Evolutionary conservation across 2,113 vertebrate genomes (phyloP).

Genomic region (Aptenodytes patagonicus): DNA sequence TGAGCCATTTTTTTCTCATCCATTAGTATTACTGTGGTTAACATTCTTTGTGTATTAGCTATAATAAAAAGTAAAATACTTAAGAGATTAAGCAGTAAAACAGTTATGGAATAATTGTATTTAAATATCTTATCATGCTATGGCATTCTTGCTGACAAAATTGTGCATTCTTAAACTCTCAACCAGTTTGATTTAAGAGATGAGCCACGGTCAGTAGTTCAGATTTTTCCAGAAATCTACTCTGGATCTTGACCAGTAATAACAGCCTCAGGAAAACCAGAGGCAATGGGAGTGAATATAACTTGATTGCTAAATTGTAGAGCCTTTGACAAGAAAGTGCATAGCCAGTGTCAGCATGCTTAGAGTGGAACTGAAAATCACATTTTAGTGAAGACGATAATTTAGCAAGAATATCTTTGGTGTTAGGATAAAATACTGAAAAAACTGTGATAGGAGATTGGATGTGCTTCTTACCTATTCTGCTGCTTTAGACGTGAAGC

Average conservation of each 20-base stretch:
- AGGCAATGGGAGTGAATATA: not conserved
- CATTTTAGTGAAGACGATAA: rapidly evolving
- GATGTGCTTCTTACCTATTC: not conserved
- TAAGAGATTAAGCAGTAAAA: not conserved
- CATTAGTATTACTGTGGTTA: not conserved
- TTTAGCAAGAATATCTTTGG: not conserved
- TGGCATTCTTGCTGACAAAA: not conserved
- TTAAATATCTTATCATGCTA: not conserved
- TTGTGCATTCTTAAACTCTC: not conserved
- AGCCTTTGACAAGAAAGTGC: not conserved
- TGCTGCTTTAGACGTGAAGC: not conserved
- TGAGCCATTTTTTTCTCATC: not conserved
- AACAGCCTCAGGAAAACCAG: not conserved
- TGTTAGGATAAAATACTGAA: not conserved
- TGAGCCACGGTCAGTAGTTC: not conserved
- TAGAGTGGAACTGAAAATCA: not conserved
- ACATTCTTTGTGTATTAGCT: not conserved
- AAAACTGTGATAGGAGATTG: not conserved
- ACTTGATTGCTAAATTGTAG: not conserved
- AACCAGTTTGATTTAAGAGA: not conserved
- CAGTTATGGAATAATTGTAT: not conserved
- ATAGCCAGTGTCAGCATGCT: not conserved
- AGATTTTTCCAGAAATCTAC: not conserved
- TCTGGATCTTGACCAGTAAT: not conserved
- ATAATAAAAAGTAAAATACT: not conserved